These are phyloP conservation scores for Megalurothrips usitatus DNA, from an alignment of 2,888 invertebrate genomes.

Conservation along the genomic window DNA sequence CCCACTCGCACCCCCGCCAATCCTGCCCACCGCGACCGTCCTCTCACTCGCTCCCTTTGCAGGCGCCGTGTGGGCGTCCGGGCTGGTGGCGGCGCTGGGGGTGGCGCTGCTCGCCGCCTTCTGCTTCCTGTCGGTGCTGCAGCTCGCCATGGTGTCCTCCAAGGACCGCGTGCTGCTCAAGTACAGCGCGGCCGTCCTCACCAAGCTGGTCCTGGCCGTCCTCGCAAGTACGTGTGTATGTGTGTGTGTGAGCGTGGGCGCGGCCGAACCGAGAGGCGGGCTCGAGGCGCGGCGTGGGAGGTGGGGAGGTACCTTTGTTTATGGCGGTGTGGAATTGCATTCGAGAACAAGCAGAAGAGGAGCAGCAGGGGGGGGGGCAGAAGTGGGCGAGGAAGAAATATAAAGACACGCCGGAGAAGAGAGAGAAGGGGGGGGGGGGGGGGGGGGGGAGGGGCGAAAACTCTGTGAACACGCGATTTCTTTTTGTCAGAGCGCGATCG, in stretches of 20 bases:
- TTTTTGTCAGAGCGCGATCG: too few species aligned
- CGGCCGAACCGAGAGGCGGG: too few species aligned
- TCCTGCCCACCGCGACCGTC: not conserved
- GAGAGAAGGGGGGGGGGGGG: not conserved
- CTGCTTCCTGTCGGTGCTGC: slow-evolving; percentile 73
- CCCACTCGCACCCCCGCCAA: not conserved
- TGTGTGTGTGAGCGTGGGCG: too few species aligned
- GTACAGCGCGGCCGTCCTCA: slow-evolving; percentile 70
- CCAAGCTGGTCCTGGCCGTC: slow-evolving; percentile 72
- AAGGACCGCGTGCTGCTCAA: slow-evolving; percentile 73
- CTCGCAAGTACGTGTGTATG: slow-evolving; percentile 63
- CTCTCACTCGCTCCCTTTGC: slow-evolving; percentile 39
- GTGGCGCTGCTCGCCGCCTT: slow-evolving; percentile 69
- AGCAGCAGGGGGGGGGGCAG: not conserved
- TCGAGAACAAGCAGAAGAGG: slow-evolving; percentile 23
- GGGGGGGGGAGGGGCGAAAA: not conserved
- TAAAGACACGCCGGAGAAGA: too few species aligned
- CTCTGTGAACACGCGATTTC: too few species aligned
- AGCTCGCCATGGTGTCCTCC: slow-evolving; percentile 82
- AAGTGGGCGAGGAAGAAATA: too few species aligned
- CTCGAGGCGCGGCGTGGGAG: too few species aligned
- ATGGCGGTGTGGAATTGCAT: slow-evolving; percentile 9
- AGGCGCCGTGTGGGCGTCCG: slow-evolving; percentile 80
- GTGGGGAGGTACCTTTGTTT: too few species aligned
- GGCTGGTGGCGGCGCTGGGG: slow-evolving; percentile 71